A percentile compares a stretch with the other conserved stretches of the same genome.
Conservation (phyloP, 2,797 vertebrate genomes). For the Triplophysa yarkandensis region DNA sequence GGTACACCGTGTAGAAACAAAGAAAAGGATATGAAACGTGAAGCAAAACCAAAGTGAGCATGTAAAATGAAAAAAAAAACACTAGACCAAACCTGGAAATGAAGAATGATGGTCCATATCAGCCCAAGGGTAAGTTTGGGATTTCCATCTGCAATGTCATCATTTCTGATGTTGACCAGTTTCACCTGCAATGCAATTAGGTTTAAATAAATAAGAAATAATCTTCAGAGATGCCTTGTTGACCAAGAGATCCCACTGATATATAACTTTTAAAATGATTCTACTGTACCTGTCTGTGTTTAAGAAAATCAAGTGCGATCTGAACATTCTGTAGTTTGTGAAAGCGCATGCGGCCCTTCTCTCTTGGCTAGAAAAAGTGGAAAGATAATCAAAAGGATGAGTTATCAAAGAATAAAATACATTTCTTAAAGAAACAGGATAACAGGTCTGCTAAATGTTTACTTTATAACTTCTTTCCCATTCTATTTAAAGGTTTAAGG, state of each 20-base stretch:
- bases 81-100: constrained; percentile 86
- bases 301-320: constrained; percentile 95
- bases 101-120: constrained; percentile 98
- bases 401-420: background rate
- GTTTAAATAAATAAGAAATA: background rate
- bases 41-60: background rate
- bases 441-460: background rate
- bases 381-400: constrained; percentile 35
- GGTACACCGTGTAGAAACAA: background rate
- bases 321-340: constrained; percentile 98
- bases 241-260: background rate
- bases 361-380: constrained; percentile 70
- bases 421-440: background rate
- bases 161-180: constrained; percentile 95
- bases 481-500: background rate
- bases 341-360: constrained; percentile 96
- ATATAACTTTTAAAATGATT: background rate
- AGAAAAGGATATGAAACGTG: background rate
- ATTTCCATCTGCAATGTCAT: constrained; percentile 95
- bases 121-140: constrained; percentile 95
- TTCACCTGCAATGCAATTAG: constrained; percentile 80
- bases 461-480: background rate
- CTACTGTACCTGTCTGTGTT: constrained; percentile 86
- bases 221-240: background rate
- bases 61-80: background rate